Conservation (phyloP, 2,113 vertebrate genomes). For the Symphodus melops region DNA sequence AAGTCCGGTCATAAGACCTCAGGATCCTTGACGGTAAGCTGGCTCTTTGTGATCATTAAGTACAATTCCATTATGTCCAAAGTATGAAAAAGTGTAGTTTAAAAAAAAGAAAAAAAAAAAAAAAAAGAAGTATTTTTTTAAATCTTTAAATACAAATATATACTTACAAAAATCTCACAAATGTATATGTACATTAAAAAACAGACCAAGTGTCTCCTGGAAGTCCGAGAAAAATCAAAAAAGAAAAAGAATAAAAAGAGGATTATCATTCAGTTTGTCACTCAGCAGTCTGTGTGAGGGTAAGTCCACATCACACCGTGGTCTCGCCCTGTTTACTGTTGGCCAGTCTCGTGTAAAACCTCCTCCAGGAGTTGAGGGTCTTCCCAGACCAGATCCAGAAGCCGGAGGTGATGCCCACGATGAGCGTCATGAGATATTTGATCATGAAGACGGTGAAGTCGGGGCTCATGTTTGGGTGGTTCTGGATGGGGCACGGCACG, state of each 20-base stretch:
- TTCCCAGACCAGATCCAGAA: slow-evolving; percentile 99
- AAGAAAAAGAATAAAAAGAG: slow-evolving; percentile 33
- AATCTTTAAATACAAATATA: slow-evolving; percentile 97
- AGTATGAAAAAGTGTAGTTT: slow-evolving; percentile 50
- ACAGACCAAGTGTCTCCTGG: slow-evolving; percentile 50
- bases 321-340: slow-evolving; percentile 96
- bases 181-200: slow-evolving; percentile 90
- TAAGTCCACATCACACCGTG: slow-evolving; percentile 86
- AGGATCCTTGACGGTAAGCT: slow-evolving; percentile 30
- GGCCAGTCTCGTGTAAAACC: slow-evolving; percentile 96
- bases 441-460: slow-evolving; percentile 99
- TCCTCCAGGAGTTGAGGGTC: slow-evolving; percentile 96
- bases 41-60: slow-evolving; percentile 51
- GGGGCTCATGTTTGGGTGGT: slow-evolving; percentile 89
- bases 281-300: slow-evolving; percentile 20
- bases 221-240: slow-evolving; percentile 40
- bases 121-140: slow-evolving; percentile 19
- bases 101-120: background rate
- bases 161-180: slow-evolving; percentile 95
- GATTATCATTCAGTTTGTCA: slow-evolving; percentile 66
- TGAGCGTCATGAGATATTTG: slow-evolving; percentile 98
- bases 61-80: slow-evolving; percentile 52
- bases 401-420: slow-evolving; percentile 97
- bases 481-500: slow-evolving; percentile 88
- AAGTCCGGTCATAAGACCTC: slow-evolving; percentile 53